phyloP scores from a whole-genome alignment of 2,113 vertebrate species.

The Callorhinus ursinus region DNA sequence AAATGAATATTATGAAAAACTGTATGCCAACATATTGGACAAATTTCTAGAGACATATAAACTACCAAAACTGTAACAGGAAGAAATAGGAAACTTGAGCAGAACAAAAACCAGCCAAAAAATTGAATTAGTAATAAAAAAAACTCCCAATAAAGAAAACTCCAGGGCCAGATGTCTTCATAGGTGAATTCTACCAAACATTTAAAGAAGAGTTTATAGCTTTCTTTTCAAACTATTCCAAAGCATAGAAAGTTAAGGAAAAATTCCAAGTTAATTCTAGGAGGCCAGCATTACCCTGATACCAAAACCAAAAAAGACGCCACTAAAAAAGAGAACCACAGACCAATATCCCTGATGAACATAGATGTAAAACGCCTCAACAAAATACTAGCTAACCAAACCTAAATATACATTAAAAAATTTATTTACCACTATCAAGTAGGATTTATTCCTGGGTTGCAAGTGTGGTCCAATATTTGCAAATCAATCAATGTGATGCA shows the following conservation, averaged over 20 bases:
- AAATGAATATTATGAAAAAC: neutral
- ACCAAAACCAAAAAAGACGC: neutral
- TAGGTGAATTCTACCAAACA: neutral
- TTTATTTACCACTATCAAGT: neutral
- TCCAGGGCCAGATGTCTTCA: neutral
- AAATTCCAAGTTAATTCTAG: neutral
- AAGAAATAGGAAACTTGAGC: neutral
- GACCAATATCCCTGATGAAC: neutral
- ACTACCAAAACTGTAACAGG: neutral
- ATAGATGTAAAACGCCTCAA: neutral
- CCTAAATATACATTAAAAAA: neutral
- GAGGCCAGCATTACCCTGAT: neutral
- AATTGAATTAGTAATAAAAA: neutral
- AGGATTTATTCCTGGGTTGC: neutral
- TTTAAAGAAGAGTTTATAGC: neutral
- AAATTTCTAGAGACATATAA: neutral
- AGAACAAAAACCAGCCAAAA: neutral
- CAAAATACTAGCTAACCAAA: neutral
- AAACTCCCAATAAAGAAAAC: neutral
- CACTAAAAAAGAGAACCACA: neutral
- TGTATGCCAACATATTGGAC: neutral
- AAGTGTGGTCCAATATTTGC: neutral
- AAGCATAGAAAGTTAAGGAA: neutral
- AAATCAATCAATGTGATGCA: neutral
- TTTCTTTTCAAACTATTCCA: neutral